Evolutionary conservation across 2,888 invertebrate species (phyloP), one percentile per base, ranked within the genome.

Genomic region (Lomographa bimaculata): DNA sequence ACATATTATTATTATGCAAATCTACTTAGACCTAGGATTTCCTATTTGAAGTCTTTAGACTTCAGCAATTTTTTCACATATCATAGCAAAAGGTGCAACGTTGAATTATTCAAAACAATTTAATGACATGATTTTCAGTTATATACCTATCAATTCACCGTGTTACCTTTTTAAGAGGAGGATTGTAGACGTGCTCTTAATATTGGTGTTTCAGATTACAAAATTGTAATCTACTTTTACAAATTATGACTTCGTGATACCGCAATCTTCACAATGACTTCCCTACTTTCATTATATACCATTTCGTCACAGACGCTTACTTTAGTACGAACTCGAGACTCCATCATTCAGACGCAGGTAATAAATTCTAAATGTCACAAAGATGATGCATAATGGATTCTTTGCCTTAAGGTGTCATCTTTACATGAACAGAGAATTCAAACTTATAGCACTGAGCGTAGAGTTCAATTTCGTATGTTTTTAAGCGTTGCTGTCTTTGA

Each of bases 291-390:
- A n/a, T n/a, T 42, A 29, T 23, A 21, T 47, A 44, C 21, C 19
- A 37, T 73, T 68, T 69, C 67, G 55, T 63, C 63, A 70, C 45
- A 63, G 57, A 41, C 49, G 56, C 48, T 57, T 52, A 60, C 52
- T 53, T 64, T 58, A 50, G 64, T 64, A 67, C 68, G 72, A 27
- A 33, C 27, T 20, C 66, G 21, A 29, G 32, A 64, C 71, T 79
- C 71, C 67, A 74, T 81, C 80, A 81, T 67, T 57, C 60, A 64
- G 72, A 71, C 79, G 71, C 68, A 64, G 66, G 71, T 72, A 78
- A 81, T 84, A 82, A 79, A 85, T 83, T 80, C 70, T 71, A 75
- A 81, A 82, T 79, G 79, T 79, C 83, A 79, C 71, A 70, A 71
- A 76, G 73, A 83, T 80, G 77, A 80, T 79, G 72, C 71, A 74